Evolutionary conservation across 2,888 invertebrate species (phyloP), one percentile per base, ranked within the genome.

Genomic region (Ochlodes sylvanus): DNA sequence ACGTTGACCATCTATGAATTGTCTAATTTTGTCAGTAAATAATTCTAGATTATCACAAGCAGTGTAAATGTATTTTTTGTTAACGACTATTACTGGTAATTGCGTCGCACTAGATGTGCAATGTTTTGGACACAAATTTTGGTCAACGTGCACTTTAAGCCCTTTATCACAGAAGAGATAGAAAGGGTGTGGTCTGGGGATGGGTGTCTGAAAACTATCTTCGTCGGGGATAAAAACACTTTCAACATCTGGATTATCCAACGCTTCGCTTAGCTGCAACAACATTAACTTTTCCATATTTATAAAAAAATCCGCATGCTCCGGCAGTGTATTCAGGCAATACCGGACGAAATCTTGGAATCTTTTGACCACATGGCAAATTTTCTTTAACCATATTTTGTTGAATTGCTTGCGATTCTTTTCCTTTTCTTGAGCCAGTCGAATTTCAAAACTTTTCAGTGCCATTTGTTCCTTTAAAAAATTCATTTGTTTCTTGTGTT

Each of bases 221-320:
- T 77, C 75, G 42, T 89, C 87, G 1, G 68, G 50, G 63, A 80
- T 77, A 68, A 92, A 83, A n/a, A 92, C 79, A 69, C 86, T 92
- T 70, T 84, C 82, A 38, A 75, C 79, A 3, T 71, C 74, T 0
- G 90, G 88, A 44, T 86, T 76, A 14, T 87, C 84, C n/a, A 86
- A 65, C 2, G 79, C 78, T 69, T 88, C 82, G 65, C 82, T 83
- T 12, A 93, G 62, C 71, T 93, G 93, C 64, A 92, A 65, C 72
- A 92, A 73, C 89, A 93, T 86, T 52, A 92, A 72, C 70, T 88
- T 90, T 71, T 93, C 92, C 81, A 91, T 84, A 57, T 92, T 87
- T 50, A 89, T 80, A 71, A 93, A 92, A 75, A 92, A 92, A 1
- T 92, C 92, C 0, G 89, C 89, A 61, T 91, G 83, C 15, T 90